Evolutionary conservation across 1,140 invertebrate species (phyloP), one percentile per base, ranked within the genome.

Genomic region (Probaryconus sp.): DNA sequence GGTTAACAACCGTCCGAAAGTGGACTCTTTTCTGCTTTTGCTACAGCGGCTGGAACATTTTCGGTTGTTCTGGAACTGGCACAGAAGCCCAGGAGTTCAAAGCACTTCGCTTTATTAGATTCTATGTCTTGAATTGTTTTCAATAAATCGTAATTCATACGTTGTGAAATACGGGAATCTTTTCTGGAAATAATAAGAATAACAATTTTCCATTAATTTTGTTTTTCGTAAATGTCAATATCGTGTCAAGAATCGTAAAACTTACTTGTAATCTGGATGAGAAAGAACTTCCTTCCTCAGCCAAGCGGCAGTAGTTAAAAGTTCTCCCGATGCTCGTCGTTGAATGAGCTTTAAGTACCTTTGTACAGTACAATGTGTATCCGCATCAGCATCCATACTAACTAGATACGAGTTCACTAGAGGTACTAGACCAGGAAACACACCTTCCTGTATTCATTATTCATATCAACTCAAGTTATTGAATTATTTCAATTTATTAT

Each of bases 311-410:
- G 95, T 96, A 30, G 97, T 98, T 73, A 92, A 88, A 9, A 95
- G 89, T 80, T 95, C 92, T 69, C 97, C 96, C 70, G 94, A 93
- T 5, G 97, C 97, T 77, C 97, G 90, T 69, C 92, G 90, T 82
- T 96, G 92, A 82, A 99, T 99, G 31, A 99, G 91, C 81, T 95
- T 96, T 42, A 99, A 90, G 89, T 99, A 99, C 87, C 98, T 95
- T 85, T 96, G 94, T 76, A 99, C 95, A 2, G 97, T 98, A 88
- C 97, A 99, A 81, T 97, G 95, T 16, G 96, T 98, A 84, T 98
- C 97, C 3, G 97, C 95, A 89, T 99, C 97, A 35, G 98, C 93
- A 84, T 99, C 97, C 92, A 98, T 96, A 38, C 92, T 93, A 51
- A 92, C 93, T 67, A 99, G 89, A 87, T 98, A 99, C 74, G 94